Evolutionary conservation across 2,888 invertebrate genomes (phyloP), one percentile per base, ranked within the genome.

Genomic region (Eueremaeus valkanovi): DNA sequence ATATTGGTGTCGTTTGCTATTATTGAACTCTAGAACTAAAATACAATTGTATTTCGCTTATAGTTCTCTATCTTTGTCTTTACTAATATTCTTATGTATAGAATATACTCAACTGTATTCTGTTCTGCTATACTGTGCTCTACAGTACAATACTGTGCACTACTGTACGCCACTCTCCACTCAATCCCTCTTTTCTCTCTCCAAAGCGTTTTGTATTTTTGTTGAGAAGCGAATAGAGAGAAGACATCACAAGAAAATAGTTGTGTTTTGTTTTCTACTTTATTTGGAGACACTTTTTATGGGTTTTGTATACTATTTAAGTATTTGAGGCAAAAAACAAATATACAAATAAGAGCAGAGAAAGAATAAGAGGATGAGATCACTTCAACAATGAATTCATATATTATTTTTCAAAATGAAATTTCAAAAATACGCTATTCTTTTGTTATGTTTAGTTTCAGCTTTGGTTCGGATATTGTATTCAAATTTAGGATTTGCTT

Each of bases 1-100:
- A 9, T 16, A n/a, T 29, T 36, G 33, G n/a, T 68, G 68, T 68
- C 36, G 42, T 68, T 40, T 68, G 24, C 16, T 68, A 68, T 68
- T 63, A 68, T 36, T 68, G 40, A 68, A 68, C 68, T 36, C 11
- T 18, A 40, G n/a, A 36, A 61, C n/a, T 61, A 16, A 68, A 68
- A 68, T 36, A 58, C 58, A 9, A 58, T 58, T 29, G 11, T 13
- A 42, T 40, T 68, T 63, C 29, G 33, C 63, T 31, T 36, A 63
- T 21, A n/a, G 36, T n/a, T 63, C 16, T 63, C n/a, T n/a, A 33
- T 63, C 58, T 58, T 58, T 58, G 58, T 63, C 63, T 63, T 31
- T n/a, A 63, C n/a, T 63, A 63, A n/a, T 63, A 63, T 63, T n/a
- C n/a, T n/a, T n/a, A n/a, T n/a, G n/a, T n/a, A n/a, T n/a, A n/a